Conservation (phyloP, 2,113 vertebrate genomes). For the Hydropotes inermis region DNA sequence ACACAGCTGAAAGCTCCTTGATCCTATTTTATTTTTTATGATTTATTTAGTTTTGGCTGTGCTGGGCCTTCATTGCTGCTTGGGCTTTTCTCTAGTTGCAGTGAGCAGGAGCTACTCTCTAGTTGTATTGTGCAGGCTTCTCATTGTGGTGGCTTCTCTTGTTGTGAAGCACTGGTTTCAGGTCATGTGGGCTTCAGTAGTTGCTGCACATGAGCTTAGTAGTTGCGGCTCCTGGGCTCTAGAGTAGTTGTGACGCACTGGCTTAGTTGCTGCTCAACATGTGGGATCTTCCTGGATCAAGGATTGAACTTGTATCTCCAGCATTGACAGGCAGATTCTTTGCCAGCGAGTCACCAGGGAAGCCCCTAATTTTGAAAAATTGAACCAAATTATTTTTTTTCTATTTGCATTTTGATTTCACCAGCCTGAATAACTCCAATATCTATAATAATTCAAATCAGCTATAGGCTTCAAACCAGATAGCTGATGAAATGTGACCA, state of each 20-base stretch:
- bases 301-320: background rate
- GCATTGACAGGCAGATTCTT: background rate
- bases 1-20: background rate
- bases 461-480: background rate
- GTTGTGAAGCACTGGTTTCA: background rate
- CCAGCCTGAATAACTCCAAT: constrained; percentile 28
- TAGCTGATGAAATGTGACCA: constrained; percentile 46
- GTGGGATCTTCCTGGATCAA: background rate
- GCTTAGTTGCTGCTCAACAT: background rate
- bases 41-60: background rate
- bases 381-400: constrained; percentile 29
- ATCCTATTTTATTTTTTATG: constrained; percentile 2
- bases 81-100: background rate
- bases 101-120: background rate
- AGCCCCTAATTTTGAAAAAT: constrained; percentile 34
- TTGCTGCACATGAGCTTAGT: background rate
- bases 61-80: background rate
- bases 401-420: constrained; percentile 15
- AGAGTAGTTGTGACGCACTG: background rate
- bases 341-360: background rate
- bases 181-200: background rate
- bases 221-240: background rate
- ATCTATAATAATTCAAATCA: constrained; percentile 19
- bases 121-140: background rate
- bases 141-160: background rate